Evolutionary conservation across 2,797 vertebrate genomes (phyloP).

Genomic region (Heliangelus exortis): DNA sequence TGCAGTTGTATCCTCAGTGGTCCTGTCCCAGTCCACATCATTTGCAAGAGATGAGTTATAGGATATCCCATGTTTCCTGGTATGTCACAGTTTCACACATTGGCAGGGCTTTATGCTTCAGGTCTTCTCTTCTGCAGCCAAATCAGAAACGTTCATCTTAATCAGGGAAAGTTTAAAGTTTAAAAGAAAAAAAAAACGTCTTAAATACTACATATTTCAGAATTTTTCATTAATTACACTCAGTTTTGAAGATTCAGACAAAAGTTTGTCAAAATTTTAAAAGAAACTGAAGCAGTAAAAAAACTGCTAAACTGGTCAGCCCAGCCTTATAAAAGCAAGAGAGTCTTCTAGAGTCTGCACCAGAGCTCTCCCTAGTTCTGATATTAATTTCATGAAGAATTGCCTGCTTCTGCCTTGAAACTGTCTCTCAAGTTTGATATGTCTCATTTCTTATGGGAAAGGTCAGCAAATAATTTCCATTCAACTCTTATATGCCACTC

Average conservation of each 20-base stretch:
- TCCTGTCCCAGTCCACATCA: background rate
- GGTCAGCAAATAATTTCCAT: background rate
- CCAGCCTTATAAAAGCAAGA: background rate
- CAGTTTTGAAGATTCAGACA: background rate
- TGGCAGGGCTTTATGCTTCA: background rate
- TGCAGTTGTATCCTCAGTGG: background rate
- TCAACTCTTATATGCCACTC: background rate
- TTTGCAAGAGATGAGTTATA: fast-evolving
- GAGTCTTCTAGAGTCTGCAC: background rate
- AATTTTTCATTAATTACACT: background rate
- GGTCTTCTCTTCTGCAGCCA: slow-evolving; percentile 6
- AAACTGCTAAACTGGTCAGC: background rate
- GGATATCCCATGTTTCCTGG: background rate
- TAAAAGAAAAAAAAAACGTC: background rate
- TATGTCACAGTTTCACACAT: background rate
- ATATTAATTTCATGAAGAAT: background rate
- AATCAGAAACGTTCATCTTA: background rate
- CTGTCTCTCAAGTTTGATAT: background rate
- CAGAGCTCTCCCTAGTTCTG: background rate
- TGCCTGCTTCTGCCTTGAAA: background rate
- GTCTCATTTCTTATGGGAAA: background rate
- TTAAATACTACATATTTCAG: background rate
- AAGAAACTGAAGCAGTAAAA: background rate
- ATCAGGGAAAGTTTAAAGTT: background rate
- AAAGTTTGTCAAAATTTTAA: background rate